Evolutionary conservation across 1,140 invertebrate genomes (phyloP).

Genomic region (Drosophila lacteicornis): DNA sequence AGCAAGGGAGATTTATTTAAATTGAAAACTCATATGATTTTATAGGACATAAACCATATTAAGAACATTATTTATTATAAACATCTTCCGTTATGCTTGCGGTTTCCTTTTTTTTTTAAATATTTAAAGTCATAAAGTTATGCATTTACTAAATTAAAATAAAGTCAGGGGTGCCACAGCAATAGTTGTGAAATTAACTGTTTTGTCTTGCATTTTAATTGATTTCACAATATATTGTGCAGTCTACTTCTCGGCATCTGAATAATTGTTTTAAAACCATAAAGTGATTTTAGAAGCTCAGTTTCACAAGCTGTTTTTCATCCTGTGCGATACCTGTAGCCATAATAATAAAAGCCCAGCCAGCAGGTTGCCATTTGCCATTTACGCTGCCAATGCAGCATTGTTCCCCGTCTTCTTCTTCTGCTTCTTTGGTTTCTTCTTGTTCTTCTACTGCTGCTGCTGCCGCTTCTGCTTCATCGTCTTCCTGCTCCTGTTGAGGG

Average conservation of each 20-base stretch:
- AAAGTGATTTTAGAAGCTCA: too few species aligned
- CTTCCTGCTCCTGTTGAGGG: constrained; percentile 44
- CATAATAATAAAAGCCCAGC: constrained; percentile 80
- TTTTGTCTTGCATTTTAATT: too few species aligned
- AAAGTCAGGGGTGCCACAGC: too few species aligned
- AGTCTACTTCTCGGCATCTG: neutral
- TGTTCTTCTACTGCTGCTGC: constrained; percentile 35
- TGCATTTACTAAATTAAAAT: too few species aligned
- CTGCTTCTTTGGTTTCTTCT: constrained; percentile 29
- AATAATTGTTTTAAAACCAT: neutral
- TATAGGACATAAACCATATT: neutral
- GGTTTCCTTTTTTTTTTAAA: too few species aligned
- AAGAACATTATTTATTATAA: neutral
- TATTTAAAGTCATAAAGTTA: too few species aligned
- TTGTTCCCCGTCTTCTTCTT: constrained; percentile 45
- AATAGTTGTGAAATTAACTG: too few species aligned
- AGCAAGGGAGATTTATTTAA: neutral
- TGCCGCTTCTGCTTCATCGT: constrained; percentile 26
- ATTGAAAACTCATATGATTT: neutral
- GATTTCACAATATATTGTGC: neutral
- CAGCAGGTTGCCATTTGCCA: constrained; percentile 71
- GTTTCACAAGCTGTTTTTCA: neutral
- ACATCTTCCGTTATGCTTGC: too few species aligned
- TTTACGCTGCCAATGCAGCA: constrained; percentile 66
- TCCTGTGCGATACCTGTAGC: constrained; percentile 26